These are phyloP conservation scores for Edolisoma coerulescens DNA, from an alignment of 2,113 vertebrate genomes.

Conservation along the genomic window DNA sequence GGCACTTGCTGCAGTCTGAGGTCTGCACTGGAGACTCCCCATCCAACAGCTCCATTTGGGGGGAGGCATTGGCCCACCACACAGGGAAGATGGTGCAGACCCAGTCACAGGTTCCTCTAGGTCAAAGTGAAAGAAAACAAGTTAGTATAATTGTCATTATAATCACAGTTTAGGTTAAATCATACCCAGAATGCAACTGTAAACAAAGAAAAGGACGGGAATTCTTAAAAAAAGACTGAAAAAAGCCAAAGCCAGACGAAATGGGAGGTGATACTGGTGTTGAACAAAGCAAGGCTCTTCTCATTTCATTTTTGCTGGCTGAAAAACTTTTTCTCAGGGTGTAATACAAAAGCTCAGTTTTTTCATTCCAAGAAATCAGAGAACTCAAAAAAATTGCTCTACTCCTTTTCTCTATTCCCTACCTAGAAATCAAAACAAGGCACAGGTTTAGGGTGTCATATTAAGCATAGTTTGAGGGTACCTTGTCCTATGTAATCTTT, in stretches of 20 bases:
- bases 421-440: neutral
- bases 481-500: neutral
- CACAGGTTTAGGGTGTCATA: neutral
- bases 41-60: neutral
- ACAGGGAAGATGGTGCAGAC: neutral
- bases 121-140: neutral
- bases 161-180: neutral
- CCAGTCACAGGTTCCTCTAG: neutral
- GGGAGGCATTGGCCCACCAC: neutral
- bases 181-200: neutral
- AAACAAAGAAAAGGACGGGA: neutral
- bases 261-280: accelerated
- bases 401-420: neutral
- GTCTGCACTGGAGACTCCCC: neutral
- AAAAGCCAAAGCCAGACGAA: neutral
- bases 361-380: neutral
- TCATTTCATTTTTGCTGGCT: neutral
- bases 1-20: neutral
- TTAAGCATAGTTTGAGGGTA: neutral
- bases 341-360: neutral
- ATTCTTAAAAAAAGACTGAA: neutral
- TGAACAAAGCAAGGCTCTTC: neutral
- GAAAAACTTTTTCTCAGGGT: neutral
- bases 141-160: neutral
- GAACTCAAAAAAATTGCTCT: neutral